These are phyloP conservation scores for Propithecus deckenii DNA, from an alignment of 2,797 vertebrate species.

Conservation along the genomic window DNA sequence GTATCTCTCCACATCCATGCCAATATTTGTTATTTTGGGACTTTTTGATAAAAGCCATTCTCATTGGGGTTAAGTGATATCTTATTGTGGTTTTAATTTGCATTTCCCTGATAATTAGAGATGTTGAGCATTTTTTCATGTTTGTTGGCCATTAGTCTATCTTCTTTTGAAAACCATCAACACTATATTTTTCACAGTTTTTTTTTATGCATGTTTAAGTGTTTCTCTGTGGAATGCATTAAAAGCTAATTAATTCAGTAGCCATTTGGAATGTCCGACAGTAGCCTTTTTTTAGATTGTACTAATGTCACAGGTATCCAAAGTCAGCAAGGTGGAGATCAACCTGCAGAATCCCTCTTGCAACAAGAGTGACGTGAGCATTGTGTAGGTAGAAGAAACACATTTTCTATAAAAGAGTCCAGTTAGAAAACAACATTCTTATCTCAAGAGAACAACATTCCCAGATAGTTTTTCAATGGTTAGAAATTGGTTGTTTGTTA, in stretches of 20 bases:
- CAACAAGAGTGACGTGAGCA: not conserved
- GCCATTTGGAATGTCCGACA: not conserved
- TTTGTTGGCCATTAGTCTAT: too few species aligned
- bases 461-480: slow-evolving; percentile 20
- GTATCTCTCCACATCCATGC: too few species aligned
- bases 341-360: not conserved
- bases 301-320: not conserved
- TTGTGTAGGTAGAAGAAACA: not conserved
- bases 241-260: not conserved
- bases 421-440: slow-evolving; percentile 27
- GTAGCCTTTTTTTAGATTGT: not conserved
- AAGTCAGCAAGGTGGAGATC: not conserved
- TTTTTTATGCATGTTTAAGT: not conserved
- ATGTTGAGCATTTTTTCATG: too few species aligned
- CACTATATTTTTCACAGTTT: not conserved
- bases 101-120: too few species aligned
- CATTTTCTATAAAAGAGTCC: not conserved
- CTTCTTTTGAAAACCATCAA: not conserved
- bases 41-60: too few species aligned
- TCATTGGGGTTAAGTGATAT: too few species aligned
- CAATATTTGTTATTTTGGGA: too few species aligned
- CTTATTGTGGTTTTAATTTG: too few species aligned
- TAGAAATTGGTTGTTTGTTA: slow-evolving; percentile 54
- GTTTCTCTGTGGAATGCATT: not conserved
- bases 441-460: slow-evolving; percentile 14